Base-by-base conservation (phyloP, 2,113 vertebrate genomes). In the Clinocottus analis region DNA sequence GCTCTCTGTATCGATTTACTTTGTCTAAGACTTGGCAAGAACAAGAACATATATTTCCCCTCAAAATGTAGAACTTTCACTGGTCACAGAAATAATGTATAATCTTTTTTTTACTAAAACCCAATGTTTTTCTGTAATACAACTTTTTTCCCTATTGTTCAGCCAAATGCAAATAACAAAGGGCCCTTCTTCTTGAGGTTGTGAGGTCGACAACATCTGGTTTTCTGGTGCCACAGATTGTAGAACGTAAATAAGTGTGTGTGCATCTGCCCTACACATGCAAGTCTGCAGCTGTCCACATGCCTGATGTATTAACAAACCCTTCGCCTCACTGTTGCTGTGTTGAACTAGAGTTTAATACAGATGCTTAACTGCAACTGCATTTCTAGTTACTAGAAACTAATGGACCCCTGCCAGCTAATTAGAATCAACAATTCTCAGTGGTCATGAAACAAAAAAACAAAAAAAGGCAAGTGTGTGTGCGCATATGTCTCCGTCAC, bases 381-480 rank as follows among this genome's bases (percentile, higher is more conserved):
- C 55, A 60, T 68, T 35, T 72, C 29, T 10, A 31, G 21, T 41
- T 67, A 25, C 55, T 62, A n/a, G 59, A 63, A 23, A 39, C 53
- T 17, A 84, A 82, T 74, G 19, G 51, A 59, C 29, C 2, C 23
- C 47, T 65, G 27, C 12, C 63, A 59, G 62, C 64, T 55, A 47
- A 76, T 67, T 43, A 74, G 5, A 59, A 47, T 47, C 1, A 1
- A 39, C 12, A 56, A 37, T n/a, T 60, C 0, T 72, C 10, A 21
- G 33, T 39, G 13, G 51, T 49, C 21, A 17, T 31, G 29, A 77
- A 68, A n/a, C n/a, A n/a, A 70, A 33, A 45, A 23, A 9, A 2
- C 5, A 1, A 72, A 84, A 82, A 63, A 80, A 60, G 35, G 47
- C 9, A 21, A 51, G 41, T 43, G 59, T 47, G 39, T 71, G 31